Percentiles rank a stretch among this genome's conserved stretches.
Evolutionary conservation across 2,888 invertebrate species (phyloP).

Genomic region (Diarsia brunnea): DNA sequence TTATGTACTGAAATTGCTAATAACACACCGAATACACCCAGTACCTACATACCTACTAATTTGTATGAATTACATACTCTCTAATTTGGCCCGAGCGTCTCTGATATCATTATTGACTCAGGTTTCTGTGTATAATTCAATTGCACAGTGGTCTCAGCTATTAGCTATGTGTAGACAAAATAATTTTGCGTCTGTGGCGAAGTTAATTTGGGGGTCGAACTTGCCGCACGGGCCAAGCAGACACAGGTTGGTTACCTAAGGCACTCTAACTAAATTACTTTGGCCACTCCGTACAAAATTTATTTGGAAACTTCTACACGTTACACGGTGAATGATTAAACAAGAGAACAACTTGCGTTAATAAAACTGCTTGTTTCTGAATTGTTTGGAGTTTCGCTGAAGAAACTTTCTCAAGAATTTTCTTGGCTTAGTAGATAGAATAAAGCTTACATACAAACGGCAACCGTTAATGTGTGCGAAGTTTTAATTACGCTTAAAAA

Average conservation of each 20-base stretch:
- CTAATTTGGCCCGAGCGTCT: conserved; percentile 44
- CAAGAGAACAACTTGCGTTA: conserved; percentile 74
- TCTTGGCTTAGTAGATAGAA: conserved; percentile 67
- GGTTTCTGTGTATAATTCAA: conserved; percentile 52
- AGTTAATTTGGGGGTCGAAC: conserved; percentile 53
- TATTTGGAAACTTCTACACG: conserved; percentile 77
- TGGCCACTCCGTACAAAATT: conserved; percentile 72
- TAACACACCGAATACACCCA: conserved; percentile 16
- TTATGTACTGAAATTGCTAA: conserved; percentile 47
- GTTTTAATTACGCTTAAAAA: conserved; percentile 66
- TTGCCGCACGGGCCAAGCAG: conserved; percentile 47
- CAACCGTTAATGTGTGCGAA: conserved; percentile 61
- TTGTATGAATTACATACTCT: conserved; percentile 46
- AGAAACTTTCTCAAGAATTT: conserved; percentile 70
- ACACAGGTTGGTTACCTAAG: conserved; percentile 70
- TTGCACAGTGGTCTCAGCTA: conserved; percentile 46
- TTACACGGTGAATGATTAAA: conserved; percentile 78
- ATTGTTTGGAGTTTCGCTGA: conserved; percentile 71
- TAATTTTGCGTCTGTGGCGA: conserved; percentile 45
- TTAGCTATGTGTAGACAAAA: conserved; percentile 48
- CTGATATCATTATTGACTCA: conserved; percentile 46
- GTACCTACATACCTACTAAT: conserved; percentile 44
- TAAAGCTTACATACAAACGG: conserved; percentile 66
- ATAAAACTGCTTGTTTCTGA: conserved; percentile 75
- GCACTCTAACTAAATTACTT: conserved; percentile 74